Evolutionary conservation across 2,797 vertebrate species (phyloP).

Genomic region (Synanceia verrucosa): DNA sequence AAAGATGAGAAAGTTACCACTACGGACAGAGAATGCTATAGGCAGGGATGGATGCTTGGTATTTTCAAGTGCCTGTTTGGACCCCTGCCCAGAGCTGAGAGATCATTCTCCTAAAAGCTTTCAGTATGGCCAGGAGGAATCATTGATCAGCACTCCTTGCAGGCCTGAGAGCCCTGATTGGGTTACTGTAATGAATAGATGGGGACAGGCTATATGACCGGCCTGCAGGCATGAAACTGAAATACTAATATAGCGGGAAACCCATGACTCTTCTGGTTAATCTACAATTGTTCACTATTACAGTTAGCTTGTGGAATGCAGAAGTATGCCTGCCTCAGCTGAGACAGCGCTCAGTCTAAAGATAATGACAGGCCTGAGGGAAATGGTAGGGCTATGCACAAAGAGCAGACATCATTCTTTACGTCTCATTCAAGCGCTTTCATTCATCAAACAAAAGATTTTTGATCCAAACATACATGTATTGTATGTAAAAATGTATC

Average conservation of each 20-base stretch:
- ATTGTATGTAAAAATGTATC: neutral
- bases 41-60: conserved; percentile 30
- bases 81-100: conserved; percentile 66
- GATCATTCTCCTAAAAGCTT: conserved; percentile 72
- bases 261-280: neutral
- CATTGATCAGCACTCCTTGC: conserved; percentile 56
- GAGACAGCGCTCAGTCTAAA: neutral
- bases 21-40: conserved; percentile 2
- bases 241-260: conserved; percentile 35
- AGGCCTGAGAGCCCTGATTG: conserved; percentile 47
- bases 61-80: conserved; percentile 66
- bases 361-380: neutral
- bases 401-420: neutral
- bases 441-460: neutral
- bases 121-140: conserved; percentile 45
- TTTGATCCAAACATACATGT: neutral
- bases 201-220: conserved; percentile 9
- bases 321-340: neutral
- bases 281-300: neutral
- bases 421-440: neutral
- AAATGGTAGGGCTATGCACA: neutral
- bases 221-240: conserved; percentile 28
- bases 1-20: conserved; percentile 41
- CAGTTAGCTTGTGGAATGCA: conserved; percentile 13
- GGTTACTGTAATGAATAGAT: conserved; percentile 65